These are phyloP conservation scores for Choloepus hoffmanni DNA, from an alignment of 2,113 vertebrate genomes.

Conservation along the genomic window DNA sequence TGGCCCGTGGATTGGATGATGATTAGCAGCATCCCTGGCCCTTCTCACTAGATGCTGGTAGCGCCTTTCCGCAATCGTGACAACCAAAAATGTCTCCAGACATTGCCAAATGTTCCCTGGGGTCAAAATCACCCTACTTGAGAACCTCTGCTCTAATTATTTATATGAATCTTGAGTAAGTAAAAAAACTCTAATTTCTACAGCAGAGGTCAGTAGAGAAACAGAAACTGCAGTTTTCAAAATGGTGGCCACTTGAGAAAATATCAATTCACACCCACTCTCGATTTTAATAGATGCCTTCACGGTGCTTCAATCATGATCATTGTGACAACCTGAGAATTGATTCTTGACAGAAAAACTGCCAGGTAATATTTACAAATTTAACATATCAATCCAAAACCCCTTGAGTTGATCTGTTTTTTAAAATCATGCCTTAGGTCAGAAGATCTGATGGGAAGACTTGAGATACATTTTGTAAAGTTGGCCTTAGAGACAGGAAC, in stretches of 20 bases:
- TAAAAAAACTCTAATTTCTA: background rate
- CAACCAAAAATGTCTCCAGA: background rate
- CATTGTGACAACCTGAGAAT: background rate
- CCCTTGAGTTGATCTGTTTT: background rate
- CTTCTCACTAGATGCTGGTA: background rate
- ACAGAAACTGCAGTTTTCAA: background rate
- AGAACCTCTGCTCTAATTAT: background rate
- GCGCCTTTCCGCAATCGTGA: background rate
- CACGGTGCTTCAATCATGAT: fast-evolving
- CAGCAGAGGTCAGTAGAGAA: background rate
- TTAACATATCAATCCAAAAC: background rate
- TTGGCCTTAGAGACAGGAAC: background rate
- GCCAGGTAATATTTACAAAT: background rate
- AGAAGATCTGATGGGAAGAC: background rate
- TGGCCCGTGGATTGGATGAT: background rate
- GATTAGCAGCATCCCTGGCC: background rate
- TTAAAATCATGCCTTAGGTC: background rate
- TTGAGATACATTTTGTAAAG: background rate
- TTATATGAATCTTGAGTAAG: background rate
- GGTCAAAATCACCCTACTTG: background rate
- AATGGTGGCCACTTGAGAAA: background rate
- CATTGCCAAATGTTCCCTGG: background rate
- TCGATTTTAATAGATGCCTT: background rate
- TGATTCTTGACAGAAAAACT: background rate
- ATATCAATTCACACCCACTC: fast-evolving